These are phyloP conservation scores for Heliconius hermathena DNA, from an alignment of 1,140 invertebrate genomes.

Conservation along the genomic window DNA sequence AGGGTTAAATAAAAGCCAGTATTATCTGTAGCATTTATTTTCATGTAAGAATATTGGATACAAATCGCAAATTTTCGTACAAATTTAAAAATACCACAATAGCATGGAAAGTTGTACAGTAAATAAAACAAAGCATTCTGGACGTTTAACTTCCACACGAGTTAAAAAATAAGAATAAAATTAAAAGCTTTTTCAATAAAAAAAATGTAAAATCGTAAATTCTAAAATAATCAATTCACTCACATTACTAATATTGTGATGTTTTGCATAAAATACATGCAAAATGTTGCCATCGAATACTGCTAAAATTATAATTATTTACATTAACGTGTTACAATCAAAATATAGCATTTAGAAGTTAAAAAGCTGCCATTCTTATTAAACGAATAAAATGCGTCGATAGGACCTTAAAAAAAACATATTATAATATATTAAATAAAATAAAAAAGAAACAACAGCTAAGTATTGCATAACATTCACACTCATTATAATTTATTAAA, in stretches of 20 bases:
- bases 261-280: constrained; percentile 46
- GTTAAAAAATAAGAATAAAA: constrained; percentile 36
- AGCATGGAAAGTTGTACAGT: constrained; percentile 70
- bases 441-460: constrained; percentile 55
- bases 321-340: constrained; percentile 46
- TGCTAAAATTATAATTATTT: constrained; percentile 44
- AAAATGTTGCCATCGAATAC: constrained; percentile 49
- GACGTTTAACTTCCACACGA: constrained; percentile 46
- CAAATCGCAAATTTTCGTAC: constrained; percentile 74
- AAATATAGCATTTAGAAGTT: constrained; percentile 39
- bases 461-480: constrained; percentile 68
- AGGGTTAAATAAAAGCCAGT: constrained; percentile 19
- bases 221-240: constrained; percentile 61
- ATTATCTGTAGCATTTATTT: constrained; percentile 72
- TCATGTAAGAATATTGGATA: constrained; percentile 74
- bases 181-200: constrained; percentile 46
- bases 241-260: constrained; percentile 71
- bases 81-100: constrained; percentile 74
- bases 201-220: constrained; percentile 55
- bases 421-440: constrained; percentile 48
- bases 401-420: constrained; percentile 27
- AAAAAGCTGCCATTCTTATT: constrained; percentile 49
- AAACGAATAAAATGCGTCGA: constrained; percentile 33
- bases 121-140: constrained; percentile 61
- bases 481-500: constrained; percentile 62